phyloP scores from a whole-genome alignment of 2,888 invertebrate genomes.

The Epiblema foenella region DNA sequence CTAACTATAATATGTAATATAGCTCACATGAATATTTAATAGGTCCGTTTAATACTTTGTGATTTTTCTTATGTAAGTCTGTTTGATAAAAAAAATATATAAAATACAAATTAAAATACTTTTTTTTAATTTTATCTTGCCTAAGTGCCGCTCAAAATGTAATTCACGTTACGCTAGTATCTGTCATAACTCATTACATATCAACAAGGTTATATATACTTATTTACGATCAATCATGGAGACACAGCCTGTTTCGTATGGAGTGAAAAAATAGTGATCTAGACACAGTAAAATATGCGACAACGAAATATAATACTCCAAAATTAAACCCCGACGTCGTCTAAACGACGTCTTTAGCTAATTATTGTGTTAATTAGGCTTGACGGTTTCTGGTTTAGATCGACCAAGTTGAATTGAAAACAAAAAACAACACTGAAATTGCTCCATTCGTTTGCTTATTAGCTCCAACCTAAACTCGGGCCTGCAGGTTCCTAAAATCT shows the following conservation, averaged over 20 bases:
- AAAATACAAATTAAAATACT: constrained; percentile 70
- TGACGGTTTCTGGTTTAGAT: no score
- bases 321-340: no score
- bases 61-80: constrained; percentile 84
- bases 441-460: neutral
- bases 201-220: no score
- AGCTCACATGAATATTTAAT: constrained; percentile 85
- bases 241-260: neutral
- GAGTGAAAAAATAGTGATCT: no score
- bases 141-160: constrained; percentile 15
- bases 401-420: neutral
- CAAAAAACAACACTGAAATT: neutral
- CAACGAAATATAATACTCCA: no score
- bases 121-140: constrained; percentile 46
- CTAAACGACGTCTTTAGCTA: no score
- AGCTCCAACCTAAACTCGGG: no score
- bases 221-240: neutral
- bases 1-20: constrained; percentile 82
- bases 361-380: no score
- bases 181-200: neutral
- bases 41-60: constrained; percentile 84
- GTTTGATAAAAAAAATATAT: constrained; percentile 80
- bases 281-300: no score
- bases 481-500: no score
- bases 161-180: neutral